Percentiles rank a stretch among this genome's conserved stretches.
phyloP scores from a whole-genome alignment of 2,113 vertebrate genomes.

The Melanocharis versteri region DNA sequence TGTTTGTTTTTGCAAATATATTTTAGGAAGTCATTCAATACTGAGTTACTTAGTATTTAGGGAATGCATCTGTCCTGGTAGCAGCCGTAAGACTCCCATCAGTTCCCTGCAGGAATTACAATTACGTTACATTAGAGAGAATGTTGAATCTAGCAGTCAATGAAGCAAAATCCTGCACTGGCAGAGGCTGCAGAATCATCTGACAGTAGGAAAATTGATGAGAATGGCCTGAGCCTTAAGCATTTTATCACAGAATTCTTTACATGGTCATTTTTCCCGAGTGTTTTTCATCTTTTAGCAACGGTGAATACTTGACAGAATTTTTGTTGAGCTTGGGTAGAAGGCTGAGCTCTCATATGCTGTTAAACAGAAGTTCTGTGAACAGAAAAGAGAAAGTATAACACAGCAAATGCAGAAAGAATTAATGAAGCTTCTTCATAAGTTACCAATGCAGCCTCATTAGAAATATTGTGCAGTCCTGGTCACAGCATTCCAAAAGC shows the following conservation, averaged over 20 bases:
- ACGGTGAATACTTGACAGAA: background rate
- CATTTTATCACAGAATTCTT: background rate
- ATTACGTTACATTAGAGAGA: background rate
- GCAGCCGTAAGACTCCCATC: background rate
- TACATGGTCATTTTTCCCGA: background rate
- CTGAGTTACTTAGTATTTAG: background rate
- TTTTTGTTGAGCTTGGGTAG: background rate
- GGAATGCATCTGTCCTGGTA: background rate
- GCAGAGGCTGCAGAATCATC: background rate
- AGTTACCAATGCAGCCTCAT: background rate
- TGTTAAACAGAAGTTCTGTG: background rate
- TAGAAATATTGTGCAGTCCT: background rate
- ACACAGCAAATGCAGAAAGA: background rate
- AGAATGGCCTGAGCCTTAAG: background rate
- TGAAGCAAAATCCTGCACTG: background rate
- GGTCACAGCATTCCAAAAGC: background rate
- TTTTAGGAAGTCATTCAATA: background rate
- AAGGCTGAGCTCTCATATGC: background rate
- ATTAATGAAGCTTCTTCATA: background rate
- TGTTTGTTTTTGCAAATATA: background rate
- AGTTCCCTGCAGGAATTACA: background rate
- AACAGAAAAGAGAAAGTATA: background rate
- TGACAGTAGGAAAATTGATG: background rate
- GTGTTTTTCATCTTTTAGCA: background rate
- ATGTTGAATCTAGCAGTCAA: background rate